Base-by-base conservation (phyloP, 2,888 invertebrate genomes). In the Agonum fuliginosum region DNA sequence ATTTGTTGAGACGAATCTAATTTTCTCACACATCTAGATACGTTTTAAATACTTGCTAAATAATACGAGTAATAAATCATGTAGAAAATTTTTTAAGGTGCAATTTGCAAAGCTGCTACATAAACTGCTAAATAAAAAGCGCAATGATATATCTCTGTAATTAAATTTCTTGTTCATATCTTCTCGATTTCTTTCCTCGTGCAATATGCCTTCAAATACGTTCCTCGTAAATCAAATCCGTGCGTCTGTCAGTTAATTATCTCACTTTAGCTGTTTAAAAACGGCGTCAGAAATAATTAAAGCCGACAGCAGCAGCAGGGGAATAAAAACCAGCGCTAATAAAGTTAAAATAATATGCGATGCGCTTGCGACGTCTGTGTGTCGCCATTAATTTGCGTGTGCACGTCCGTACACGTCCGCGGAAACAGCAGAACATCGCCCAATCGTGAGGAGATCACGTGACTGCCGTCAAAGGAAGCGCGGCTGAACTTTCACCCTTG, bases 311-410 rank as follows among this genome's bases (percentile, higher is more conserved):
- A 54, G 20, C 20, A 1, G 48, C 48, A 6, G 17, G n/a, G 24
- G 24, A 54, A 54, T 6, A 22, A 54, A 24, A 24, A 54, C 54
- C 10, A 10, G 10, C 48, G 54, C 54, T 54, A 54, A 54, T 54
- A 54, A 54, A 54, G 54, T 54, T 54, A 54, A 54, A 54, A 54
- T 54, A 54, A 54, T 54, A 27, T 54, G 54, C 54, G 17, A 22
- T 24, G 5, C 24, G 22, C n/a, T 12, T n/a, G n/a, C 10, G 4
- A 8, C 12, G 22, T 54, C 12, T 24, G 1, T n/a, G 12, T 12
- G 22, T 22, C 24, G 54, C 20, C 54, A 54, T 54, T 54, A 54
- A 54, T 54, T 54, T 54, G 24, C 54, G 22, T 54, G 24, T 5
- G n/a, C 54, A 54, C 54, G 54, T 54, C 48, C n/a, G n/a, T 37